phyloP scores from a whole-genome alignment of 2,113 vertebrate genomes.

The Ahaetulla prasina region DNA sequence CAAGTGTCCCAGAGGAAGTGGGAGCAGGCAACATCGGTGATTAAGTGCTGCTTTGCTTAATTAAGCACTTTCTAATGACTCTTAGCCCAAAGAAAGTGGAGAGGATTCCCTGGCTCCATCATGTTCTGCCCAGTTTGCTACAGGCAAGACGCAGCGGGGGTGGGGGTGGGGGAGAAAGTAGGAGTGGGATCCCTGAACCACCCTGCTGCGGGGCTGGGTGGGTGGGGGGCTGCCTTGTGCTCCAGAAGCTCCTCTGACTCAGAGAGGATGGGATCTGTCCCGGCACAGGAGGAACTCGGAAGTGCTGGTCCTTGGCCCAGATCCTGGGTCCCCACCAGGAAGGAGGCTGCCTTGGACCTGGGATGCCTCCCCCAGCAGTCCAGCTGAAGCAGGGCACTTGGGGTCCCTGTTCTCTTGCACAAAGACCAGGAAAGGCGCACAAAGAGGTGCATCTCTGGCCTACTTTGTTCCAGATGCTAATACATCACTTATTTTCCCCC shows the following conservation, averaged over 20 bases:
- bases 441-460: background rate
- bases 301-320: background rate
- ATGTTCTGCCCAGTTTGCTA: slow-evolving; percentile 49
- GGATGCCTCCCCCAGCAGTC: background rate
- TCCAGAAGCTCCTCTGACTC: background rate
- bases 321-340: background rate
- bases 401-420: background rate
- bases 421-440: background rate
- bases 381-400: background rate
- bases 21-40: slow-evolving; percentile 76
- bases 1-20: slow-evolving; percentile 69
- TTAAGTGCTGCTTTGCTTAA: slow-evolving; percentile 78
- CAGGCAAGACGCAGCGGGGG: slow-evolving; percentile 47
- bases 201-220: no score
- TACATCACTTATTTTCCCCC: background rate
- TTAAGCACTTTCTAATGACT: slow-evolving; percentile 78
- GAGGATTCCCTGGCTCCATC: slow-evolving; percentile 55
- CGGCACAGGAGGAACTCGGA: background rate
- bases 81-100: slow-evolving; percentile 67
- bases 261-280: background rate
- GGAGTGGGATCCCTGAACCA: background rate
- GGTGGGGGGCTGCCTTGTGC: background rate
- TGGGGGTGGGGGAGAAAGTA: no score
- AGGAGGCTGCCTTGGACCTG: background rate
- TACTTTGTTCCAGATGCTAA: background rate